Conservation (phyloP, 1,140 invertebrate genomes). For the Copidosoma floridanum region DNA sequence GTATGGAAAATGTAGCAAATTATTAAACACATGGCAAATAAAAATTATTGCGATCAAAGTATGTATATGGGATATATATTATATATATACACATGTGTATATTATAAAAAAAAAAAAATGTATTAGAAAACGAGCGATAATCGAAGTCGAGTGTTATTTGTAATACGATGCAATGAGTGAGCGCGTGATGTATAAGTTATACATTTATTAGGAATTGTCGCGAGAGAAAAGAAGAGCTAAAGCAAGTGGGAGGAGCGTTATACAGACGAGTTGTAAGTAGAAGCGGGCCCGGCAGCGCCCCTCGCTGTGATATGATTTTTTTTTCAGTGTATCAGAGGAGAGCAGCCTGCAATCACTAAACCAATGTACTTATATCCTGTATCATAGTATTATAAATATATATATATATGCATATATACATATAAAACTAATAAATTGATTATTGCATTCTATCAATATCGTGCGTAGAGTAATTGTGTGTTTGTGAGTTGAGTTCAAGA, state of each 20-base stretch:
- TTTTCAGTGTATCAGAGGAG: too few species aligned
- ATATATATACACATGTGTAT: conserved; percentile 27
- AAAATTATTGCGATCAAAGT: conserved; percentile 4
- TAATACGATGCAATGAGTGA: too few species aligned
- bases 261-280: conserved; percentile 37
- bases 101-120: conserved; percentile 30
- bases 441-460: conserved; percentile 37
- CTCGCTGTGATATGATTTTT: conserved; percentile 59
- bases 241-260: neutral
- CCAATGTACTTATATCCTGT: conserved; percentile 59
- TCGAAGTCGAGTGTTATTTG: conserved; percentile 36
- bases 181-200: too few species aligned
- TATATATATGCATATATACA: conserved; percentile 31
- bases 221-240: neutral
- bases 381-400: conserved; percentile 52
- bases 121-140: conserved; percentile 30
- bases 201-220: neutral
- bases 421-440: conserved; percentile 30
- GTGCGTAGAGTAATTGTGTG: conserved; percentile 32
- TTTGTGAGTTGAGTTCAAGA: too few species aligned
- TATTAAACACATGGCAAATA: conserved; percentile 23
- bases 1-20: too few species aligned
- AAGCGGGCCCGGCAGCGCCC: conserved; percentile 57
- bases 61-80: conserved; percentile 34
- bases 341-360: conserved; percentile 60